phyloP scores from a whole-genome alignment of 2,888 invertebrate genomes.

The Parelbella ahira region DNA sequence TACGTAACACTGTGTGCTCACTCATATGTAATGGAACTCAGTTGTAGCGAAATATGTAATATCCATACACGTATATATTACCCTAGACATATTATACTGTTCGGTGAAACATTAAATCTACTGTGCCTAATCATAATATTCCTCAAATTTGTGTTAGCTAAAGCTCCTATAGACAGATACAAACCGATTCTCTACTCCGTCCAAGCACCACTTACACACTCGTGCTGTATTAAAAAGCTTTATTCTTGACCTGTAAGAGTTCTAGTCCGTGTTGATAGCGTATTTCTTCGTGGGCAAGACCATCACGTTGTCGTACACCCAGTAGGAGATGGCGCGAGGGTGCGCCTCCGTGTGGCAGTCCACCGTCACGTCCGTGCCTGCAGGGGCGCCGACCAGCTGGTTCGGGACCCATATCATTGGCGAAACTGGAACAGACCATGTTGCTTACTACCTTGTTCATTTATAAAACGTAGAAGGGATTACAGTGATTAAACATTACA shows the following conservation, averaged over 20 bases:
- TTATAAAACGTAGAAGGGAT: too few relatives aligned
- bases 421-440: conserved; percentile 83
- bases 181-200: too few relatives aligned
- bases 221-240: too few relatives aligned
- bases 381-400: conserved; percentile 94
- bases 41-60: too few relatives aligned
- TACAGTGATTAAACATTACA: too few relatives aligned
- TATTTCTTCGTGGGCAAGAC: conserved; percentile 94
- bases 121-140: too few relatives aligned
- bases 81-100: too few relatives aligned
- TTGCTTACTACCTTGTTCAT: neutral
- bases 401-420: conserved; percentile 98
- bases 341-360: conserved; percentile 96
- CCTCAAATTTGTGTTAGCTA: too few relatives aligned
- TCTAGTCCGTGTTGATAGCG: conserved; percentile 89
- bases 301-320: conserved; percentile 95
- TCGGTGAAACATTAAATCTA: too few relatives aligned
- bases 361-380: conserved; percentile 93
- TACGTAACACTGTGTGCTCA: conserved; percentile 15
- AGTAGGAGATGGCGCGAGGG: conserved; percentile 94
- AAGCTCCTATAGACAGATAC: too few relatives aligned
- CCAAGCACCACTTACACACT: too few relatives aligned
- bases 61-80: conserved; percentile 4
- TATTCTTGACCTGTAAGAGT: conserved; percentile 92
- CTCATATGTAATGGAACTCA: conserved; percentile 16